phyloP scores from a whole-genome alignment of 2,113 vertebrate genomes.

The Corynorhinus townsendii region DNA sequence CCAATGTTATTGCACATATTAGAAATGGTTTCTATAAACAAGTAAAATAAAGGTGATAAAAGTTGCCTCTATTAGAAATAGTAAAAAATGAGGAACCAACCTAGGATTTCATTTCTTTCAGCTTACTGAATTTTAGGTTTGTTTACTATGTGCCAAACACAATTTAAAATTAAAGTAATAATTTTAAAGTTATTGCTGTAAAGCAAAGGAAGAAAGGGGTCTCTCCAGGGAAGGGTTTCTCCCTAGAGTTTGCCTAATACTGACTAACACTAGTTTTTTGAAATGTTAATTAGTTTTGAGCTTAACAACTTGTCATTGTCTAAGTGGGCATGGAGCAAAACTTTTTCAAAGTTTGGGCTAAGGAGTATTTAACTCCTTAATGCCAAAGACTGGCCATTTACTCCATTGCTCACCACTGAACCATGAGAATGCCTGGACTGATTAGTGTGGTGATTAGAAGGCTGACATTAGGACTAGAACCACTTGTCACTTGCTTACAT shows the following conservation, averaged over 20 bases:
- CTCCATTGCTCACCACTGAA: slow-evolving; percentile 74
- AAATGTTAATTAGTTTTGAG: slow-evolving; percentile 88
- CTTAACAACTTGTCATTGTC: slow-evolving; percentile 83
- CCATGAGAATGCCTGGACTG: slow-evolving; percentile 73
- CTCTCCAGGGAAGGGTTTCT: slow-evolving; percentile 62
- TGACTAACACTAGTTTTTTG: slow-evolving; percentile 84
- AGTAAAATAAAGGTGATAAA: background rate
- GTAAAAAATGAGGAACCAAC: background rate
- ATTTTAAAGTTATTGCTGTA: slow-evolving; percentile 75
- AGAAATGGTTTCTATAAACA: background rate
- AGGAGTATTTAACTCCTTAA: slow-evolving; percentile 80
- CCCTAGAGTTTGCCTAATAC: slow-evolving; percentile 76
- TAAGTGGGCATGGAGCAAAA: slow-evolving; percentile 81
- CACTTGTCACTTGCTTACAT: slow-evolving; percentile 60
- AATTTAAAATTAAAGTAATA: slow-evolving; percentile 74
- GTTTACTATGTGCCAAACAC: slow-evolving; percentile 59
- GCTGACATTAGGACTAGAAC: slow-evolving; percentile 66
- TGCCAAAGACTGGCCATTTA: slow-evolving; percentile 66
- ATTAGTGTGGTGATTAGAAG: slow-evolving; percentile 78
- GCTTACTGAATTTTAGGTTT: slow-evolving; percentile 42
- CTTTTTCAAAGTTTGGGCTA: slow-evolving; percentile 76
- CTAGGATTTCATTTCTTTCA: background rate
- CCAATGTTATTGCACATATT: background rate
- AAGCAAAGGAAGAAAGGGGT: slow-evolving; percentile 71
- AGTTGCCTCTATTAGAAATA: background rate